phyloP scores from a whole-genome alignment of 2,797 vertebrate genomes.

The Jordanella pulchra region DNA sequence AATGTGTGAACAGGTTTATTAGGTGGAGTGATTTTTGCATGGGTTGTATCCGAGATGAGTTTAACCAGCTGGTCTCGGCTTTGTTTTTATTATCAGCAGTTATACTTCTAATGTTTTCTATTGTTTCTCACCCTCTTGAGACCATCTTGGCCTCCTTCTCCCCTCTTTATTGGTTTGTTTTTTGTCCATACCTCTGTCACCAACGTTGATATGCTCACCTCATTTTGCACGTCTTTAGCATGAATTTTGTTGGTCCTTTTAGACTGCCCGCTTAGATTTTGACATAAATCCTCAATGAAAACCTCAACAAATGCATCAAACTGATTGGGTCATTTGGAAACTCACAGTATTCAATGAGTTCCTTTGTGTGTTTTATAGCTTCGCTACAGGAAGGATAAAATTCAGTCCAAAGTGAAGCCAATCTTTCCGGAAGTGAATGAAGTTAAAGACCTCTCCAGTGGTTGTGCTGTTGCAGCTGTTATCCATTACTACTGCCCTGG shows the following conservation, averaged over 20 bases:
- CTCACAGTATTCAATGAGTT: conserved; percentile 12
- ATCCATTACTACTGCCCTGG: conserved; percentile 91
- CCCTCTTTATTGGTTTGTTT: conserved; percentile 45
- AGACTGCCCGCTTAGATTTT: background rate
- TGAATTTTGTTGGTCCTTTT: conserved; percentile 28
- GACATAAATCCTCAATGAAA: conserved; percentile 9
- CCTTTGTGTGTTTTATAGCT: conserved; percentile 73
- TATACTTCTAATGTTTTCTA: conserved; percentile 37
- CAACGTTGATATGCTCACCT: conserved; percentile 24
- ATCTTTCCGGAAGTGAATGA: conserved; percentile 85
- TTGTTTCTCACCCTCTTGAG: conserved; percentile 34
- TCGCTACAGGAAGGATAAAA: conserved; percentile 92
- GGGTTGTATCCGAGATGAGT: conserved; percentile 37
- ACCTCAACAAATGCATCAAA: conserved; percentile 7
- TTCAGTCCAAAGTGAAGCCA: conserved; percentile 84
- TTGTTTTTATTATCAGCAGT: conserved; percentile 37
- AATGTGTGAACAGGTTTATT: conserved; percentile 44
- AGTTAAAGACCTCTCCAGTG: conserved; percentile 87
- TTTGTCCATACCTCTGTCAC: conserved; percentile 26
- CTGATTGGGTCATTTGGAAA: background rate
- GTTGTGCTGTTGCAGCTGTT: conserved; percentile 87
- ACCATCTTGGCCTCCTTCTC: conserved; percentile 62
- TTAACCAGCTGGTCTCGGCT: conserved; percentile 24
- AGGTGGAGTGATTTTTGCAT: conserved; percentile 36
- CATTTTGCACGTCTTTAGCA: conserved; percentile 32